Evolutionary conservation across 2,888 invertebrate genomes (phyloP), one percentile per base, ranked within the genome.

Genomic region (Ischnura elegans): DNA sequence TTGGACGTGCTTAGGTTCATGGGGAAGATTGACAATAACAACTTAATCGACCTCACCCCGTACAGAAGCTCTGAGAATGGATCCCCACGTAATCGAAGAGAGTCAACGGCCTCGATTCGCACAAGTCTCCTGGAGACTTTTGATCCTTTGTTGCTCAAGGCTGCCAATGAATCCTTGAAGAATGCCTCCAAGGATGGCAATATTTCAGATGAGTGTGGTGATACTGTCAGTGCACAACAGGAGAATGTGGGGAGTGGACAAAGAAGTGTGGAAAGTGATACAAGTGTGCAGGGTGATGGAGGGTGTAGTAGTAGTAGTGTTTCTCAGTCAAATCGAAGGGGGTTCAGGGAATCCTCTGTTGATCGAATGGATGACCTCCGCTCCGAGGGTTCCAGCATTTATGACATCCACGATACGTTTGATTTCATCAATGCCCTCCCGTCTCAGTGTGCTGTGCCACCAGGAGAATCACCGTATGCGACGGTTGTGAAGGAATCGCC

Each of bases 121-220:
- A 97, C 97, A 93, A 98, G 98, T 96, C 97, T 98, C 95, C 96
- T 98, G 95, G 98, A 98, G 96, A 98, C 98, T 94, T 98, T 98
- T 96, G 98, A 98, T 97, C 98, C 98, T 90, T 96, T 98, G 95
- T 96, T 98, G 95, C 51, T 51, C 51, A 55, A 61, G 13, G 10
- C 8, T 42, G n/a, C 25, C 97, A 95, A 94, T 86, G 94, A 93
- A 13, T 87, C 94, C 47, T 46, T 87, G n/a, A 47, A 55, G 51
- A 25, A 25, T n/a, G 25, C 76, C 25, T 1, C 76, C 0, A 36
- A 94, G 94, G 94, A 93, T 43, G 94, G 87, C 51, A 94, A 94
- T 93, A 95, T 95, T 95, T 94, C 94, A 16, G 94, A 87, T 87
- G 86, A 3, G 3, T 13, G n/a, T 3, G n/a, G n/a, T n/a, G 86